phyloP scores from a whole-genome alignment of 1,140 invertebrate genomes.

The Bombus waltoni region DNA sequence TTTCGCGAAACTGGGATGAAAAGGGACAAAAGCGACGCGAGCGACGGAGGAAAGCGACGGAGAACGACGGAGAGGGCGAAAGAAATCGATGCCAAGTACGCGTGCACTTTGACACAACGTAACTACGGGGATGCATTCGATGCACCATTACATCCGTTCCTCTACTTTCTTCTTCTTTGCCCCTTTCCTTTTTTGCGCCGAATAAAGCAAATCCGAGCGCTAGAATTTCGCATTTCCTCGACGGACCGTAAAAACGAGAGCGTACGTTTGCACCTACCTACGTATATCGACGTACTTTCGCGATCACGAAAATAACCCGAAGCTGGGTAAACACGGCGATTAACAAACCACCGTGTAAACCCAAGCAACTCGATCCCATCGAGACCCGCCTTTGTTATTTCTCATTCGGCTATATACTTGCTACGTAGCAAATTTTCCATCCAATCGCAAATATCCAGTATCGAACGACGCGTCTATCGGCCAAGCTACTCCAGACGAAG shows the following conservation, averaged over 20 bases:
- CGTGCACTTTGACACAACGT: constrained; percentile 48
- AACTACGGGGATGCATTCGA: constrained; percentile 42
- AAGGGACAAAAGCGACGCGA: constrained; percentile 43
- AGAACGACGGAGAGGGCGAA: background rate
- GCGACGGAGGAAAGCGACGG: background rate
- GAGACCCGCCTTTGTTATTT: background rate
- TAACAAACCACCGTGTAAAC: background rate
- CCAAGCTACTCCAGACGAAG: background rate
- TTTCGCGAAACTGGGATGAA: constrained; percentile 47
- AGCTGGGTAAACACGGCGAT: background rate
- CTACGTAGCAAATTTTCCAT: background rate
- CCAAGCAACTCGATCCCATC: background rate
- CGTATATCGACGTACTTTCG: too few species aligned
- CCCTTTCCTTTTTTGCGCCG: background rate
- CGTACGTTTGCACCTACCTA: too few species aligned
- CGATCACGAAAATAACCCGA: fast-evolving
- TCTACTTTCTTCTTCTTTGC: background rate
- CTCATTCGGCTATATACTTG: too few species aligned
- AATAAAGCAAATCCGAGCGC: too few species aligned
- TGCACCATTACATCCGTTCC: constrained; percentile 36
- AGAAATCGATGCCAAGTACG: constrained; percentile 47
- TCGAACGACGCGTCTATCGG: background rate
- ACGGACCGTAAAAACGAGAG: too few species aligned
- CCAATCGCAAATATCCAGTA: background rate
- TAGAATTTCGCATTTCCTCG: too few species aligned